Conservation (phyloP, 2,797 vertebrate species). For the Fistularia commersonii region DNA sequence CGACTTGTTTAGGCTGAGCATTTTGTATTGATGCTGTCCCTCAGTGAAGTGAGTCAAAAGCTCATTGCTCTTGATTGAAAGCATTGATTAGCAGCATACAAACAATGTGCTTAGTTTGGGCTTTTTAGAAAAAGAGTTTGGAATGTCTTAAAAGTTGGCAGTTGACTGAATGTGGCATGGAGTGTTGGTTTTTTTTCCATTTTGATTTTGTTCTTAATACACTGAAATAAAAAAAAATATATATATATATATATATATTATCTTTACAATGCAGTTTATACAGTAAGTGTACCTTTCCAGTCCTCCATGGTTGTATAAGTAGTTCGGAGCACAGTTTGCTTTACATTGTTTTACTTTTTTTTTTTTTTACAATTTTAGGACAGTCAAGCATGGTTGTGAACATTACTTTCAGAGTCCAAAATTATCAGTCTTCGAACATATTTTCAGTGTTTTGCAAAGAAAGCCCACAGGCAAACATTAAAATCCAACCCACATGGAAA, state of each 20-base stretch:
- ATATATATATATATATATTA: too few relatives aligned
- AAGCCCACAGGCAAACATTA: constrained; percentile 47
- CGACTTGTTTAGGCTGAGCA: constrained; percentile 61
- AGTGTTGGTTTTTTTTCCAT: too few relatives aligned
- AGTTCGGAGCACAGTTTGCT: too few relatives aligned
- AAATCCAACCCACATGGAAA: constrained; percentile 40
- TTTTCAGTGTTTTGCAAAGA: constrained; percentile 30
- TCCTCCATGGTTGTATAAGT: too few relatives aligned
- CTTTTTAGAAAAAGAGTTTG: constrained; percentile 30
- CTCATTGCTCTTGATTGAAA: constrained; percentile 61
- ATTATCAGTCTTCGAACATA: constrained; percentile 22
- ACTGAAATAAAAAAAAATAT: too few relatives aligned
- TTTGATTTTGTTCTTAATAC: too few relatives aligned
- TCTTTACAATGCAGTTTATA: too few relatives aligned
- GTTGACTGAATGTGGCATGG: too few relatives aligned
- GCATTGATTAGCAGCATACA: constrained; percentile 58
- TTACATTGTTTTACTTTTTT: background rate
- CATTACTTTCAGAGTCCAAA: constrained; percentile 6
- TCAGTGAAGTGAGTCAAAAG: constrained; percentile 56
- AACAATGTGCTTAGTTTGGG: constrained; percentile 63
- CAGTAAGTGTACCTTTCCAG: too few relatives aligned
- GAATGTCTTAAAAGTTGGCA: too few relatives aligned
- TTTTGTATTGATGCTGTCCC: constrained; percentile 66
- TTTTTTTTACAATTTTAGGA: background rate
- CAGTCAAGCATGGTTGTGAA: background rate